A percentile compares a stretch with the other conserved stretches of the same genome.
These are phyloP conservation scores for Danio rerio DNA, from an alignment of 2,113 vertebrate genomes.

Conservation along the genomic window GRCz12tu NC_133182.1:23289501-23290000, in stretches of 20 bases:
- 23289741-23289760: background rate
- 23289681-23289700: background rate
- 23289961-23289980: background rate
- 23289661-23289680: background rate
- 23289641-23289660: background rate
- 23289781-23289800: background rate
- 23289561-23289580: background rate
- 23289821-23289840: background rate
- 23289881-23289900: background rate
- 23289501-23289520: too few species aligned
- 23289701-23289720: background rate
- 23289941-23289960: background rate
- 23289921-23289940: background rate
- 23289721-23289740: background rate
- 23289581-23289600: background rate
- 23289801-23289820: background rate
- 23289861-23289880: background rate
- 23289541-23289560: background rate
- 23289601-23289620: background rate
- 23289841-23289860: background rate
- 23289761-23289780: background rate
- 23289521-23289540: background rate
- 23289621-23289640: background rate
- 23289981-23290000: too few species aligned
- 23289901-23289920: background rate